Conservation (phyloP, 2,888 invertebrate genomes). For the Cryptus armator region DNA sequence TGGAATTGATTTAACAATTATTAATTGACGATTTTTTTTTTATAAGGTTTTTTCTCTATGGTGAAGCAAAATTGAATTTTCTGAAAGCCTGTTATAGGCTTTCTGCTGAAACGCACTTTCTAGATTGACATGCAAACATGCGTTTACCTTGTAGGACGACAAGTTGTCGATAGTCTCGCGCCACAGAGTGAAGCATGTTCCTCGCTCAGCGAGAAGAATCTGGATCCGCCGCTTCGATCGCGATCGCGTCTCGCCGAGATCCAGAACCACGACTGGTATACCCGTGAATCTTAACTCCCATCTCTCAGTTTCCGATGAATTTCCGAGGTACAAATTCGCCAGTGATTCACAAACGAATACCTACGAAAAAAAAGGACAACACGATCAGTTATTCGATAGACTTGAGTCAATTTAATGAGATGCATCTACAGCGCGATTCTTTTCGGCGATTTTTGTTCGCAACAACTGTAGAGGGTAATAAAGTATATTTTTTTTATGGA, state of each 20-base stretch:
- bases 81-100: background rate
- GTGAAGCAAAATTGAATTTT: no score
- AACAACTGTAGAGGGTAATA: no score
- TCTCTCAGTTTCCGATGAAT: constrained; percentile 86
- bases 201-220: constrained; percentile 91
- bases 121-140: background rate
- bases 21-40: no score
- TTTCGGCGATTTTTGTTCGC: no score
- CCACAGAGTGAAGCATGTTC: constrained; percentile 94
- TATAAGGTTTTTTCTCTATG: no score
- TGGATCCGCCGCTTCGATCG: constrained; percentile 89
- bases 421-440: no score
- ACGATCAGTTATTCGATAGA: no score
- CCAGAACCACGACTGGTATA: constrained; percentile 91
- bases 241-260: constrained; percentile 91
- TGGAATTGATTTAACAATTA: no score
- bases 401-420: no score
- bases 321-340: constrained; percentile 90
- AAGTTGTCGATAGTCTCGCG: constrained; percentile 93
- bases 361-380: constrained; percentile 79
- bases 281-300: constrained; percentile 93
- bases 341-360: constrained; percentile 92
- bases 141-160: constrained; percentile 88
- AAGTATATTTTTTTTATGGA: no score
- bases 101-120: background rate